Conservation (phyloP, 2,797 vertebrate species). For the Pseudochaenichthys georgianus region DNA sequence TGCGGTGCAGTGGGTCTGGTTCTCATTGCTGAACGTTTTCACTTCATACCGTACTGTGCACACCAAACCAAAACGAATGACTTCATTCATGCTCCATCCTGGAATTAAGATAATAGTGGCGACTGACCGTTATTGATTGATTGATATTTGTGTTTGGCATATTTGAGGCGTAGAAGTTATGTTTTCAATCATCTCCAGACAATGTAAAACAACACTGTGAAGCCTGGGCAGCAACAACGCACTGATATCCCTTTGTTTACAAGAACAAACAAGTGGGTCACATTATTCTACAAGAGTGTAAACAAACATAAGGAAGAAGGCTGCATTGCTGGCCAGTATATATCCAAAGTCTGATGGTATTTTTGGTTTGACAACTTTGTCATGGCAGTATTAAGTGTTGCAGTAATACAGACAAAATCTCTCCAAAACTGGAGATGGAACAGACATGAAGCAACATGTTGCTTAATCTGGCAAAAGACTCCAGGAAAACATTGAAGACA, state of each 20-base stretch:
- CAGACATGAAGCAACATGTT: constrained; percentile 2
- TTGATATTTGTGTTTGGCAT: constrained; percentile 17
- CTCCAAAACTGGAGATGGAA: background rate
- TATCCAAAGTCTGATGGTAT: constrained; percentile 26
- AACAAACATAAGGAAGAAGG: constrained; percentile 44
- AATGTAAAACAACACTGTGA: constrained; percentile 18
- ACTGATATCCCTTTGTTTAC: constrained; percentile 28
- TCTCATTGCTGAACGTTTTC: constrained; percentile 54
- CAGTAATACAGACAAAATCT: background rate
- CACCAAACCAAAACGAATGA: constrained; percentile 17
- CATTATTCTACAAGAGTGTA: constrained; percentile 34
- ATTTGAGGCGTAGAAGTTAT: constrained; percentile 33
- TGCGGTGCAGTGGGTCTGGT: constrained; percentile 40
- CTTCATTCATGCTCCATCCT: constrained; percentile 4
- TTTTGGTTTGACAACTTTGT: constrained; percentile 38
- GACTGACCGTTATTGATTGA: background rate
- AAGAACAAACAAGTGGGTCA: constrained; percentile 41
- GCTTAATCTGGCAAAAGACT: constrained; percentile 18
- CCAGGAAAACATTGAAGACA: constrained; percentile 4
- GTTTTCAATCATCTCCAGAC: constrained; percentile 32
- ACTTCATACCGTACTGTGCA: constrained; percentile 42
- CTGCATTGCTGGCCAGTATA: constrained; percentile 15
- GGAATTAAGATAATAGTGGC: constrained; percentile 8
- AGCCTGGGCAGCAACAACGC: constrained; percentile 12
- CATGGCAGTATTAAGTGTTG: constrained; percentile 11